Percentiles rank a stretch among this genome's conserved stretches.
Conservation (phyloP, 2,113 vertebrate genomes). For the Myrmecobius fasciatus region DNA sequence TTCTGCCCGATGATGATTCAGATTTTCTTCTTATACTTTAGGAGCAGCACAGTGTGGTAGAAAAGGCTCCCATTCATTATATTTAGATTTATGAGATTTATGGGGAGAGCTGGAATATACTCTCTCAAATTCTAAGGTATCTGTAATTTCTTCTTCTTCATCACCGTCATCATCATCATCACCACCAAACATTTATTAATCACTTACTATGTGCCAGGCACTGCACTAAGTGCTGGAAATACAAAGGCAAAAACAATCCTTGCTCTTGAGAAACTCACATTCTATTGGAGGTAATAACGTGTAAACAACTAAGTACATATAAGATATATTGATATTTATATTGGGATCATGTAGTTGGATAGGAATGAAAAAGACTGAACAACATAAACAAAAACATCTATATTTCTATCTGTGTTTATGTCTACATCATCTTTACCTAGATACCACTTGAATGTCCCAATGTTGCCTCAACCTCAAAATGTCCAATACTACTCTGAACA, state of each 20-base stretch:
- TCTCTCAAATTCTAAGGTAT: conserved; percentile 47
- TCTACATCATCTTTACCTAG: background rate
- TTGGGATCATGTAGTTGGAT: background rate
- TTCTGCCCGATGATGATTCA: conserved; percentile 36
- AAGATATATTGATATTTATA: background rate
- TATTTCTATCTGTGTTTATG: background rate
- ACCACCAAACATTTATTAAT: background rate
- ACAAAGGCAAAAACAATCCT: background rate
- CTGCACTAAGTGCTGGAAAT: background rate
- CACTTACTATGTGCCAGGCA: background rate
- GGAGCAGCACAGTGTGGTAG: conserved; percentile 16
- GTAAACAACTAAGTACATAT: background rate
- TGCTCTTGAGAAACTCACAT: background rate
- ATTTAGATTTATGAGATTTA: conserved; percentile 62
- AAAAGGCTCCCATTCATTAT: conserved; percentile 56
- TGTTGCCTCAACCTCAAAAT: background rate
- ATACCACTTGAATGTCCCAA: background rate
- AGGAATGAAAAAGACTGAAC: background rate
- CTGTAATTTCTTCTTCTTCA: background rate
- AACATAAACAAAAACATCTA: background rate
- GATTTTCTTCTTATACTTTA: conserved; percentile 19
- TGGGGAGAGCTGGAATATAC: conserved; percentile 46
- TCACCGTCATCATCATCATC: no score
- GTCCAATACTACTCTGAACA: background rate
- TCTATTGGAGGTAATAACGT: background rate